Conservation (phyloP, 2,113 vertebrate genomes). For the Atractosteus spatula region DNA sequence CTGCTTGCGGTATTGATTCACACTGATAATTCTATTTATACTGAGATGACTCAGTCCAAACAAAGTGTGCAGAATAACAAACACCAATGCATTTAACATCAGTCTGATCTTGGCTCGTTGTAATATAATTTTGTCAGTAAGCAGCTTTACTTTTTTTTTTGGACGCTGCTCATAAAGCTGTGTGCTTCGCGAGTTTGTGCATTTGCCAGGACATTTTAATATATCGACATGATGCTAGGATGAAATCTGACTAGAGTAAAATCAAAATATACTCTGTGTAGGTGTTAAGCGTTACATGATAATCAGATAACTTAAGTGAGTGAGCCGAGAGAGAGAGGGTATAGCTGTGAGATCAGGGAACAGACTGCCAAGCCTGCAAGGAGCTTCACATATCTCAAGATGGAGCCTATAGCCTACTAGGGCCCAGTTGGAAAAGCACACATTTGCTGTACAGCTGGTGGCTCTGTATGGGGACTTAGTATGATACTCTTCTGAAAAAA, state of each 20-base stretch:
- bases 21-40: slow-evolving; percentile 98
- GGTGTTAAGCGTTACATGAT: slow-evolving; percentile 72
- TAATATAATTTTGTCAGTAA: slow-evolving; percentile 65
- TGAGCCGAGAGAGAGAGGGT: slow-evolving; percentile 56
- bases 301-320: slow-evolving; percentile 75
- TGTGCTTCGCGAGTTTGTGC: slow-evolving; percentile 74
- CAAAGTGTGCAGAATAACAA: slow-evolving; percentile 82
- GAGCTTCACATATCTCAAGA: slow-evolving; percentile 83
- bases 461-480: slow-evolving; percentile 91
- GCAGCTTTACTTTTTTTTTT: slow-evolving; percentile 33
- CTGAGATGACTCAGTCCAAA: slow-evolving; percentile 81
- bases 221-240: slow-evolving; percentile 76
- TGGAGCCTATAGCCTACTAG: slow-evolving; percentile 82
- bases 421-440: slow-evolving; percentile 86
- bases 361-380: slow-evolving; percentile 79
- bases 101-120: slow-evolving; percentile 78
- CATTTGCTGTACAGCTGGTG: slow-evolving; percentile 95
- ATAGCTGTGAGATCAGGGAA: slow-evolving; percentile 58
- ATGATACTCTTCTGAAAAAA: slow-evolving; percentile 76
- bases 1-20: slow-evolving; percentile 81
- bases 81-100: slow-evolving; percentile 79
- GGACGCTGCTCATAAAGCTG: slow-evolving; percentile 69
- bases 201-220: slow-evolving; percentile 88
- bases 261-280: slow-evolving; percentile 61
- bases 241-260: slow-evolving; percentile 73